A percentile compares a stretch with the other conserved stretches of the same genome.
Conservation (phyloP, 2,888 invertebrate species). For the Entomobrya multifasciata region DNA sequence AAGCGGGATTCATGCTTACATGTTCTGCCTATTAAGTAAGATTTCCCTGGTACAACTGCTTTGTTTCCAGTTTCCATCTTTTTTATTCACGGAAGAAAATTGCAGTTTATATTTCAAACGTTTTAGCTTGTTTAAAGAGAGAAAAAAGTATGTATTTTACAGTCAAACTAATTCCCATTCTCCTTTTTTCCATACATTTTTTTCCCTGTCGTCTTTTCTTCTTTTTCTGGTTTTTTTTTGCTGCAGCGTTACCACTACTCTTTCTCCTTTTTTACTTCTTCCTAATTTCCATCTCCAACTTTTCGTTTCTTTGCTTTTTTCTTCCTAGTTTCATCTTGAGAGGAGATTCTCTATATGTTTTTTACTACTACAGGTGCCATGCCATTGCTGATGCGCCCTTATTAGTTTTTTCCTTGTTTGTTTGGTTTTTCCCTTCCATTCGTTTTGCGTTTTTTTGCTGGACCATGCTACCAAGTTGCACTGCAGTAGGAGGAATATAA, state of each 20-base stretch:
- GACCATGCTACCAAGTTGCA: background rate
- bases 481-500: slow-evolving; percentile 15
- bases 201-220: slow-evolving; percentile 37
- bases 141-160: slow-evolving; percentile 34
- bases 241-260: slow-evolving; percentile 28
- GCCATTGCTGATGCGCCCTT: background rate
- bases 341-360: background rate
- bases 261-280: background rate
- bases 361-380: background rate
- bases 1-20: background rate
- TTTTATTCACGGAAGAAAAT: slow-evolving; percentile 10
- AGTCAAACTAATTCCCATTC: slow-evolving; percentile 41
- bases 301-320: slow-evolving; percentile 3
- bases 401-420: background rate
- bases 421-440: background rate
- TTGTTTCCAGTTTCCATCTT: slow-evolving; percentile 4
- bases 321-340: slow-evolving; percentile 25
- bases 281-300: slow-evolving; percentile 41
- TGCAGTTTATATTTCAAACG: background rate
- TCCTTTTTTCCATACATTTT: slow-evolving; percentile 17
- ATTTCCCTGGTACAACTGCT: background rate
- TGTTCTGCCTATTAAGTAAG: slow-evolving; percentile 32
- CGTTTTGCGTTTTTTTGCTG: background rate
- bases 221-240: slow-evolving; percentile 31
- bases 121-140: background rate